Percentiles rank a stretch among this genome's conserved stretches.
phyloP scores from a whole-genome alignment of 2,797 vertebrate species.

The Cryptoblepharus egeriae region DNA sequence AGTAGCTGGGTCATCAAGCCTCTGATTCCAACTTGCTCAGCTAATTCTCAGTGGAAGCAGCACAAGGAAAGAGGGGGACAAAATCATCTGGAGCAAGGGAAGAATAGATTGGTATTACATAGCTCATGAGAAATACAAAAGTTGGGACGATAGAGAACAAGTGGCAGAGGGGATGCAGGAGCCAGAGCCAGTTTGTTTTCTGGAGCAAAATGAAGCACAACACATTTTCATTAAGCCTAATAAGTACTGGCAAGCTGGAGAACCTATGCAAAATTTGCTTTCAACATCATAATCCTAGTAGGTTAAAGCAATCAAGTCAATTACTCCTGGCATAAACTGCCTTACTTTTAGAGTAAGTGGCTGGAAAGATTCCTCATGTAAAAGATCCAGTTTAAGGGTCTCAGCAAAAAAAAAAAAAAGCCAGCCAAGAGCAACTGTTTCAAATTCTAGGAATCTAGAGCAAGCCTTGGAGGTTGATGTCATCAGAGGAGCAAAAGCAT shows the following conservation, averaged over 20 bases:
- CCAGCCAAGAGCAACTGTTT: not conserved
- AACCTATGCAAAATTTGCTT: not conserved
- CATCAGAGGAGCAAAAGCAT: slow-evolving; percentile 4
- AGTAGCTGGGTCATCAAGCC: not conserved
- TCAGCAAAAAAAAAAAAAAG: too few relatives aligned
- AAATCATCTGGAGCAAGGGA: not conserved
- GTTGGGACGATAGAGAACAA: not conserved
- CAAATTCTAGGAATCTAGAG: not conserved
- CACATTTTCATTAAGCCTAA: not conserved
- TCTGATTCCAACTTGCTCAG: not conserved
- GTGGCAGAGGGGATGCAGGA: not conserved
- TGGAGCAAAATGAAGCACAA: not conserved
- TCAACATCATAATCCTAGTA: not conserved
- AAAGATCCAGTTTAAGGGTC: not conserved
- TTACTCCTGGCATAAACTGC: not conserved
- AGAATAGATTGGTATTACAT: not conserved
- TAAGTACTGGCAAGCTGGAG: not conserved
- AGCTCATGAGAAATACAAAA: not conserved
- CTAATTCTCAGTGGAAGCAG: not conserved
- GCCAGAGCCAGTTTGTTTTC: not conserved
- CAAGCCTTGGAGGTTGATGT: slow-evolving; percentile 8
- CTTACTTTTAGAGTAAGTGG: not conserved
- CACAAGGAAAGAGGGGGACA: not conserved
- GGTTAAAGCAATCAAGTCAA: not conserved
- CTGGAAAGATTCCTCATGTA: not conserved